phyloP scores from a whole-genome alignment of 2,797 vertebrate genomes.

The Phrynocephalus vlangalii region DNA sequence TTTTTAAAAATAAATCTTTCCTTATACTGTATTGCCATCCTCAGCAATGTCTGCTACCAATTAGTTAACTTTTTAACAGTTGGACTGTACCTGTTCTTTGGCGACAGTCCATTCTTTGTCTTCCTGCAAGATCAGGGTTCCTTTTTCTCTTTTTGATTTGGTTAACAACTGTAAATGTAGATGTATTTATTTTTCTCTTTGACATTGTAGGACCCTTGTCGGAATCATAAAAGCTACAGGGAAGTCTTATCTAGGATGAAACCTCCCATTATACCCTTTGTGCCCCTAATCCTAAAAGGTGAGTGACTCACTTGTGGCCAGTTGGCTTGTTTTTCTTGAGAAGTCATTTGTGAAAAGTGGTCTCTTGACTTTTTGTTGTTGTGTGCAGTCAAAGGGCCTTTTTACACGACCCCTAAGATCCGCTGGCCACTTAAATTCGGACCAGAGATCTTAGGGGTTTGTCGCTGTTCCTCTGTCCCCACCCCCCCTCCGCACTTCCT shows the following conservation, averaged over 20 bases:
- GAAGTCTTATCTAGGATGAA: slow-evolving; percentile 92
- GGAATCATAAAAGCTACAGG: slow-evolving; percentile 96
- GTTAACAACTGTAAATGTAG: no score
- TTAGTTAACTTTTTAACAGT: background rate
- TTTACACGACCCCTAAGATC: no score
- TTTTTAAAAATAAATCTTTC: background rate
- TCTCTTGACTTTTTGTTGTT: background rate
- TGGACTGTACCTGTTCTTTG: background rate
- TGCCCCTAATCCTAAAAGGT: slow-evolving; percentile 96
- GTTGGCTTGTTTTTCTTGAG: background rate
- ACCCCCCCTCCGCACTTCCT: no score
- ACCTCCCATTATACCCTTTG: slow-evolving; percentile 93
- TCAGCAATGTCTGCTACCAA: background rate
- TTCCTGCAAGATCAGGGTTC: background rate
- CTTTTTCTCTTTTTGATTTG: background rate
- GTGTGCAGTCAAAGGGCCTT: no score
- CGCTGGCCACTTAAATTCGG: no score
- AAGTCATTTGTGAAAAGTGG: background rate
- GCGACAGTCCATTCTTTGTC: background rate
- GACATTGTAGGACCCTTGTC: slow-evolving; percentile 87
- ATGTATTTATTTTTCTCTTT: background rate
- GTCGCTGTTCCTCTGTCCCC: no score
- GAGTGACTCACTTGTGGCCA: slow-evolving; percentile 18
- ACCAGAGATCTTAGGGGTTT: no score
- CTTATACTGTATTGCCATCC: background rate